Evolutionary conservation across 2,888 invertebrate species (phyloP), one percentile per base, ranked within the genome.

Genomic region (Epinotia nisella): DNA sequence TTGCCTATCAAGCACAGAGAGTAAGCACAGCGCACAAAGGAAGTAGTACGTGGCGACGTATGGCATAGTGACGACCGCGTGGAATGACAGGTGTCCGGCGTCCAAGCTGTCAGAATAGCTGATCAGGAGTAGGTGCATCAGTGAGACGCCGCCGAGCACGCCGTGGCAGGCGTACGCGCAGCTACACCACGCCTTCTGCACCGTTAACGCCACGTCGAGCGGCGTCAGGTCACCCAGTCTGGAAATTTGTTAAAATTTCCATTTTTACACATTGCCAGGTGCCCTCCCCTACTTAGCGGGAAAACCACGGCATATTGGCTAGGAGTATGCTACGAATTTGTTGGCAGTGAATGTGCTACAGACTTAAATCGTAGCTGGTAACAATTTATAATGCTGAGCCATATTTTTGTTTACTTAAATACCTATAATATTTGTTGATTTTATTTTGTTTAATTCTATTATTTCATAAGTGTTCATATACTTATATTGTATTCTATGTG

Each of bases 81-180:
- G 94, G 80, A 94, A 94, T 0, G 93, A 90, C 21, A 94, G 78
- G 41, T 94, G 94, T 0, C 90, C 91, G 0, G 92, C 92, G 51
- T 92, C 94, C 70, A 93, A 69, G 1, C 89, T 87, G 58, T 94
- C 92, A 0, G 94, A 94, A 75, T 94, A 94, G 77, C 94, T 91
- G 78, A 95, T 91, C 11, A 95, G 92, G 0, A 95, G 87, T 53
- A 95, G 90, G 76, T 95, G 95, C 85, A 95, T 94, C 29, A 95
- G 83, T 0, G 95, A 93, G 17, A 95, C 76, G 0, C 95, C 95
- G 0, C 94, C 95, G 0, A 95, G 87, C 3, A 95, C 86, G 0
- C 95, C 95, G 81, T 95, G 95, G 78, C 95, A 95, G 0, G 95
- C 91, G 0, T 91, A 90, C 0, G 95, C 94, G 9, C 92, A 87